Evolutionary conservation across 1,140 invertebrate species (phyloP).

Genomic region (Plodia interpunctella): DNA sequence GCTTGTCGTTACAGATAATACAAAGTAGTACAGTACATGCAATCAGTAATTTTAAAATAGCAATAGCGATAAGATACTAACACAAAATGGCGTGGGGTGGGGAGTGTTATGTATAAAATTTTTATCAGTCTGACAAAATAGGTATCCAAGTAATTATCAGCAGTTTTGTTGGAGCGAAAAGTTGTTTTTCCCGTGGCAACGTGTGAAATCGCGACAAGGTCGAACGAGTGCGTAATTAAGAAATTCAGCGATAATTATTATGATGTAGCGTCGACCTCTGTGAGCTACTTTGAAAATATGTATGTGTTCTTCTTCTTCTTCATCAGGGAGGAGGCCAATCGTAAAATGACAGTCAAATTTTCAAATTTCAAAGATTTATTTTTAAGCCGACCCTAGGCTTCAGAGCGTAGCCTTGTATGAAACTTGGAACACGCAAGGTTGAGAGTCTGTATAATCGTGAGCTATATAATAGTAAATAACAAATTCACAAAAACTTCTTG

Average conservation of each 20-base stretch:
- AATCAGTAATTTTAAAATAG: constrained; percentile 3
- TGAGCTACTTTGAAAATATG: constrained; percentile 24
- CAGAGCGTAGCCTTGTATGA: too few species aligned
- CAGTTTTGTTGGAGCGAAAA: constrained; percentile 3
- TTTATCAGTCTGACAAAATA: background rate
- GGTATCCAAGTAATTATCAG: background rate
- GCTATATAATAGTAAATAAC: too few species aligned
- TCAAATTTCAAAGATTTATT: too few species aligned
- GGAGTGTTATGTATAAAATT: background rate
- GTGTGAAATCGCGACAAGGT: constrained; percentile 26
- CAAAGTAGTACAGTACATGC: constrained; percentile 4
- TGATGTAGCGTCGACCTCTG: constrained; percentile 29
- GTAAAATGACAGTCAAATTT: too few species aligned
- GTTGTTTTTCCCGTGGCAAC: constrained; percentile 15
- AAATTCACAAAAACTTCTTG: too few species aligned
- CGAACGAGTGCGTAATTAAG: constrained; percentile 35
- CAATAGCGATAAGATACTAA: constrained; percentile 5
- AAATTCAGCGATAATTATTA: constrained; percentile 39
- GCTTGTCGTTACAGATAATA: background rate
- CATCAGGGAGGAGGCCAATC: too few species aligned
- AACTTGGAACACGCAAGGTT: too few species aligned
- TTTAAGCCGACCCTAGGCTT: too few species aligned
- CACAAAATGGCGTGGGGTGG: background rate
- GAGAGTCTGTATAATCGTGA: too few species aligned
- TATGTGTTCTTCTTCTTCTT: too few species aligned